Evolutionary conservation across 2,888 invertebrate species (phyloP), one percentile per base, ranked within the genome.

Genomic region (Heliconius sara): DNA sequence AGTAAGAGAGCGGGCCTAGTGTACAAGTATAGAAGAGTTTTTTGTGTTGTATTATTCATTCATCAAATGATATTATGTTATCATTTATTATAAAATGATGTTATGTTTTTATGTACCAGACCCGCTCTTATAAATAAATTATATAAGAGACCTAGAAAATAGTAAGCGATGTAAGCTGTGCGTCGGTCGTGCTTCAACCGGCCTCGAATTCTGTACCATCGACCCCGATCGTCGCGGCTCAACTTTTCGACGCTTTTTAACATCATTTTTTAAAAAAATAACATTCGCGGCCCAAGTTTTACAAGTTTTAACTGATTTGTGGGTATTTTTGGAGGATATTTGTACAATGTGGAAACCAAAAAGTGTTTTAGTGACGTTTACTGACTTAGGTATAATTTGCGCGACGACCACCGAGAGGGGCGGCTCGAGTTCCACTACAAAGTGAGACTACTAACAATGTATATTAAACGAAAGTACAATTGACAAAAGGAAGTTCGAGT

Each of bases 331-430:
- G 89, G 90, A 92, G 86, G 85, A 89, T 90, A 86, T 91, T 91
- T 91, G 89, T 92, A 90, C 91, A 90, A 91, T 88, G 89, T 89
- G 88, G 86, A 91, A 92, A 93, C 93, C 93, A 93, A 93, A 93
- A 92, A 92, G 86, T 87, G 86, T 89, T 88, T 89, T 89, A 90
- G 88, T 89, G 88, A 89, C 89, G 86, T 88, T 87, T 86, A 85
- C 77, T 77, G 82, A 79, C 78, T 77, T 74, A 82, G 83, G 65
- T 79, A 76, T 81, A 79, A 78, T 82, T 79, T 82, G 80, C 78
- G 82, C 71, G 79, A 77, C 73, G 80, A 78, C 77, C 79, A 74
- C 81, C 47, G 70, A 47, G 72, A 63, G 47, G 63, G 34, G 43
- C 60, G 47, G 67, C 27, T 1, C 19, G 47, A 3, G 13, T 4